Evolutionary conservation across 2,888 invertebrate genomes (phyloP), one percentile per base, ranked within the genome.

Genomic region (Drosophila melanosoma): DNA sequence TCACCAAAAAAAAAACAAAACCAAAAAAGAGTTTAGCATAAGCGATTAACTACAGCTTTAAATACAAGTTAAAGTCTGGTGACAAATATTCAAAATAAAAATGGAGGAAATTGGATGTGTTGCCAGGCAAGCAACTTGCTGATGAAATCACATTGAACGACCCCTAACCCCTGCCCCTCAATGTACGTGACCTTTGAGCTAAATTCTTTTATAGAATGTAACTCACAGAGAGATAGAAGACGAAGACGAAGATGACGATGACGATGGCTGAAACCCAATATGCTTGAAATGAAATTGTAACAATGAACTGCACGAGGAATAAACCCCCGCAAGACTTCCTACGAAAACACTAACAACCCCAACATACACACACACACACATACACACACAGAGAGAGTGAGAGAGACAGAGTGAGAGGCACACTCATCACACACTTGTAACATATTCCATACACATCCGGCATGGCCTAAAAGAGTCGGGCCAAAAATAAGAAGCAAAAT

Each of bases 281-380:
- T 83, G 85, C 78, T 83, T 82, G 76, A 83, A 83, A 86, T 83
- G 76, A 82, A 86, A 85, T 85, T 83, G 86, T 85, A 83, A 83
- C 83, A 83, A 85, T 83, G 83, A 85, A 85, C 78, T 79, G 69
- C 61, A 72, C 65, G 74, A 65, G 49, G 58, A 62, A 59, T 49
- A 66, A 70, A 36, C 62, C 38, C 33, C 40, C 57, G 56, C 61
- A 69, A 63, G 74, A 51, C 15, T 11, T 70, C 65, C 64, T 66
- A 10, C 62, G 60, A 48, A 79, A 65, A 68, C 45, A 67, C 70
- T 60, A 57, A 54, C 51, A 69, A 51, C 77, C 69, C 67, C 66
- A 40, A 69, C 63, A 62, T 48, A 65, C 38, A 48, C 49, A 59
- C 29, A 40, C 53, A 26, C 17, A 53, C 36, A 61, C 11, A 62